phyloP scores from a whole-genome alignment of 1,140 invertebrate species.

The Nebria ingens region DNA sequence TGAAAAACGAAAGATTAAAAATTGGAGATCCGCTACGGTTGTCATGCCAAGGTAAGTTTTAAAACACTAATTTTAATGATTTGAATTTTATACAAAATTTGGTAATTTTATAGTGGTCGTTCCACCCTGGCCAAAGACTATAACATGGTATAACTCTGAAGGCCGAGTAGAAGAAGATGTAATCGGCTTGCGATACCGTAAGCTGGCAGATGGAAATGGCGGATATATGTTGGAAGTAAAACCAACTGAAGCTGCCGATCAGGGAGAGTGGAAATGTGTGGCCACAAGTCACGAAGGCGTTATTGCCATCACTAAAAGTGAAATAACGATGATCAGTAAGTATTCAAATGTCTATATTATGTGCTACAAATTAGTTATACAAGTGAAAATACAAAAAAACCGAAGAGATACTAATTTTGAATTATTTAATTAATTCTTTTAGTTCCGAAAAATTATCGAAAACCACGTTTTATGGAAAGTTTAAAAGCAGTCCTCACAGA shows the following conservation, averaged over 20 bases:
- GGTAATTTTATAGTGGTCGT: slow-evolving; percentile 51
- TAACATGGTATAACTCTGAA: slow-evolving; percentile 75
- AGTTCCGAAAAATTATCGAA: slow-evolving; percentile 83
- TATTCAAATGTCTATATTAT: slow-evolving; percentile 11
- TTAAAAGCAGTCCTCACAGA: slow-evolving; percentile 78
- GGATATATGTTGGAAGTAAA: slow-evolving; percentile 64
- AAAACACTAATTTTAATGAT: slow-evolving; percentile 8
- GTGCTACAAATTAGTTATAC: slow-evolving; percentile 11
- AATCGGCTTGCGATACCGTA: slow-evolving; percentile 47
- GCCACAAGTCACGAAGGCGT: slow-evolving; percentile 60
- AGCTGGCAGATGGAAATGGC: slow-evolving; percentile 69
- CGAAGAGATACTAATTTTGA: slow-evolving; percentile 14
- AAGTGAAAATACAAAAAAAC: no score
- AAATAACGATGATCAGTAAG: slow-evolving; percentile 61
- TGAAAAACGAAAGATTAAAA: slow-evolving; percentile 59
- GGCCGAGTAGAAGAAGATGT: slow-evolving; percentile 55
- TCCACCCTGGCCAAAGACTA: slow-evolving; percentile 67
- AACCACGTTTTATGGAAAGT: slow-evolving; percentile 80
- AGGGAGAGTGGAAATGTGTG: slow-evolving; percentile 82
- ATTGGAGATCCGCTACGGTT: slow-evolving; percentile 63
- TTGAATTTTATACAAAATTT: slow-evolving; percentile 16
- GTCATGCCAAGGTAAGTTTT: slow-evolving; percentile 55
- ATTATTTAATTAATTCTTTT: no score
- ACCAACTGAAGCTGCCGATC: slow-evolving; percentile 63
- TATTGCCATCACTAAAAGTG: slow-evolving; percentile 58